Conservation (phyloP, 1,140 invertebrate species). For the Drosophila parvula region DNA sequence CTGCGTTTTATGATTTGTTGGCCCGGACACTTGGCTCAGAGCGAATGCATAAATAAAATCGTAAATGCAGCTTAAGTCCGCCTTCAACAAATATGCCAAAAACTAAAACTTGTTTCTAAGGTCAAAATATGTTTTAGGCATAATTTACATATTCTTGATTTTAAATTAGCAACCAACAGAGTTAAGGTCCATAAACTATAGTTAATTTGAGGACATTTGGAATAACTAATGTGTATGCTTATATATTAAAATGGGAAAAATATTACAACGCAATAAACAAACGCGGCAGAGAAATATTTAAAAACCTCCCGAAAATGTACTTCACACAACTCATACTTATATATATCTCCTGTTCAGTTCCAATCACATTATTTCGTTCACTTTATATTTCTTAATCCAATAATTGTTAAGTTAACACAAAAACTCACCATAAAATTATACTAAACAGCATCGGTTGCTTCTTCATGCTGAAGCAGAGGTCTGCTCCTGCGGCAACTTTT, state of each 20-base stretch:
- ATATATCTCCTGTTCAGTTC: too few species aligned
- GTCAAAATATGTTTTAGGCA: constrained; percentile 5
- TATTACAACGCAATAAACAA: not conserved
- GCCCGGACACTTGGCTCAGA: constrained; percentile 26
- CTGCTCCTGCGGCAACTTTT: constrained; percentile 43
- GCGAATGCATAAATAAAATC: constrained; percentile 39
- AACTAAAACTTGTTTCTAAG: constrained; percentile 29
- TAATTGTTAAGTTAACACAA: not conserved
- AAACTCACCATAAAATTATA: constrained; percentile 75
- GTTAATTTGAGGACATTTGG: not conserved
- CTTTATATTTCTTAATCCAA: not conserved
- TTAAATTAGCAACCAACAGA: constrained; percentile 7
- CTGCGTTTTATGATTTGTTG: constrained; percentile 31
- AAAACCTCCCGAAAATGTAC: too few species aligned
- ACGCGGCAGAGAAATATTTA: not conserved
- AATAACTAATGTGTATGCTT: not conserved
- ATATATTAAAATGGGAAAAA: not conserved
- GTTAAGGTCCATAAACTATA: too few species aligned
- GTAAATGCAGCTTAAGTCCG: constrained; percentile 30
- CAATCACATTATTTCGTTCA: not conserved
- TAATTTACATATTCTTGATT: constrained; percentile 32
- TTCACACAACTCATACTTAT: not conserved
- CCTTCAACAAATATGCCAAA: constrained; percentile 36
- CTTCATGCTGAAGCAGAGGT: constrained; percentile 66
- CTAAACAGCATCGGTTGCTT: constrained; percentile 70